phyloP scores from a whole-genome alignment of 2,113 vertebrate species.

The Cercopithecus mona region DNA sequence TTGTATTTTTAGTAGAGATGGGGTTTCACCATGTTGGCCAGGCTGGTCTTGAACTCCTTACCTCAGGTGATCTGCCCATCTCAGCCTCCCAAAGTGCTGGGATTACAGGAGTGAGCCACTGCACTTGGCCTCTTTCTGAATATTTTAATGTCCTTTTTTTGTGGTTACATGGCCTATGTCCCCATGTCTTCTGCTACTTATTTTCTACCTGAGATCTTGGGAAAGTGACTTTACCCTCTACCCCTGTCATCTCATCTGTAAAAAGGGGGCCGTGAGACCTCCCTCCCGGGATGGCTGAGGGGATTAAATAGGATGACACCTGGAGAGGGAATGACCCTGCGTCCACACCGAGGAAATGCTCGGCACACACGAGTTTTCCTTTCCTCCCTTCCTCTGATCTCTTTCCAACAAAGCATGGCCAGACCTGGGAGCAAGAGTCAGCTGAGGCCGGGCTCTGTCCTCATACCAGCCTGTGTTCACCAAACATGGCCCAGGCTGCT shows the following conservation, averaged over 20 bases:
- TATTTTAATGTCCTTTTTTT: neutral
- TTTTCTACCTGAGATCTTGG: neutral
- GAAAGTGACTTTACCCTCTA: neutral
- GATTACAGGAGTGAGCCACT: too few relatives aligned
- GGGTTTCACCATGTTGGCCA: too few relatives aligned
- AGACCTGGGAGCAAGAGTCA: neutral
- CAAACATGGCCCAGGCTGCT: too few relatives aligned
- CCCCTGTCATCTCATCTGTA: neutral
- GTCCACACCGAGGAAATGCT: neutral
- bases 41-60: too few relatives aligned
- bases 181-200: neutral
- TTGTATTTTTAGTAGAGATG: too few relatives aligned
- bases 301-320: neutral
- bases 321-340: neutral
- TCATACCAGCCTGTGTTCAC: neutral
- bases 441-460: neutral
- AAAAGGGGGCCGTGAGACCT: neutral
- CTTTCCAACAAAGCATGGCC: neutral
- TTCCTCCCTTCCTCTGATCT: neutral
- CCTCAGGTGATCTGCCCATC: too few relatives aligned
- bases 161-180: neutral
- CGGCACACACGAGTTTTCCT: accelerated
- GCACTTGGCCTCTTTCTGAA: too few relatives aligned
- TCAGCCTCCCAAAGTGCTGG: too few relatives aligned
- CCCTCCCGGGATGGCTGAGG: neutral